Base-by-base conservation (phyloP, 2,113 vertebrate species). In the Trinectes maculatus region DNA sequence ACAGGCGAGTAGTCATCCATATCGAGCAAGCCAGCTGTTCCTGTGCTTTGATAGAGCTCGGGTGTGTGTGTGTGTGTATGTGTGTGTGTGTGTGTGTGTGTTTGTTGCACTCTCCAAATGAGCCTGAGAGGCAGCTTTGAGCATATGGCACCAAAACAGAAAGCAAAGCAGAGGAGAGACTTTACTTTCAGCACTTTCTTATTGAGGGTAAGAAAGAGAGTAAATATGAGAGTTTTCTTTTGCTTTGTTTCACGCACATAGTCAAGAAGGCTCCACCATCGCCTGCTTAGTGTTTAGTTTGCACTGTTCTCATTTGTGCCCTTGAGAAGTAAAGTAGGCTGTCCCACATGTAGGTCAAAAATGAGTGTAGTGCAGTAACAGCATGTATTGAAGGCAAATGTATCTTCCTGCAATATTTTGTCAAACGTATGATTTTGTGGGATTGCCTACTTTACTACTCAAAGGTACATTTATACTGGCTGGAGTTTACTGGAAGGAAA, bases 1-100 rank as follows among this genome's bases (percentile, higher is more conserved):
- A 87, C 86, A 85, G 74, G 83, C 67, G 31, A 77, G 86, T 82
- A 88, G 83, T 85, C 84, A 85, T 87, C 86, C 86, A 85, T 88
- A 86, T 88, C 80, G 76, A 83, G 81, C 56, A 43, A 71, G 81
- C 83, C 88, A 90, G 88, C 84, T 89, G 88, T 85, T 86, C 80
- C 54, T 40, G 31, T 85, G 68, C 86, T 87, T 87, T 87, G 82
- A 86, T 89, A 80, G 70, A 74, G 71, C 36, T 19, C 4, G 40
- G 70, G 53, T 48, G 43, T 58, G 59, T 67, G 54, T 31, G 43
- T 47, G 73, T 49, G 47, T 48, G 46, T 49, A 16, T 49, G 25
- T 49, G 47, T 49, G 24, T 48, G 46, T 47, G 44, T 47, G 44
- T 48, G 46, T 48, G 46, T 48, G 46, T 26, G 39, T 72, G 61